These are phyloP conservation scores for Montipora cactus DNA, from an alignment of 64 coral and sea anemone genomes.

Conservation along the genomic window DNA sequence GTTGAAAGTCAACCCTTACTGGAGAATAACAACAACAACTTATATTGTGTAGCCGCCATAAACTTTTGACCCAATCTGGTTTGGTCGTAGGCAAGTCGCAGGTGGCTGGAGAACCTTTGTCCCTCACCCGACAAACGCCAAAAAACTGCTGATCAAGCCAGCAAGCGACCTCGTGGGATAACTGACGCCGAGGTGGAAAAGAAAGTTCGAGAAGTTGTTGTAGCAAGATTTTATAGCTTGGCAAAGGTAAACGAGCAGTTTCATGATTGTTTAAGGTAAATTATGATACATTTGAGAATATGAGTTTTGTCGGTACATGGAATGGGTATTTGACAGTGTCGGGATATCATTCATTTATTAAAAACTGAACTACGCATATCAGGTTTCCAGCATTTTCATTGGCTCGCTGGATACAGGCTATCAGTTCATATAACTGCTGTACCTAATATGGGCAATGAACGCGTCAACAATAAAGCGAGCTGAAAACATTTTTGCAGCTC, in stretches of 20 bases:
- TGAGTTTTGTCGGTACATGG: neutral
- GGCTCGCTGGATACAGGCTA: no score
- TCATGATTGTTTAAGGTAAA: no score
- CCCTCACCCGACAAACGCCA: constrained; percentile 35
- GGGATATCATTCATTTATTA: no score
- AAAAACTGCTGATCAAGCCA: neutral
- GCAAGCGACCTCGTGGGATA: constrained; percentile 16
- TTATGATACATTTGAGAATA: neutral
- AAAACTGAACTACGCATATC: no score
- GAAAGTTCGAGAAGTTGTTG: constrained; percentile 66
- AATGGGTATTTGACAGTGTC: neutral
- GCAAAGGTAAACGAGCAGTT: constrained; percentile 48
- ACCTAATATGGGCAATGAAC: no score
- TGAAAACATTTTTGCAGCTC: no score
- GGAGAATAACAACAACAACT: no score
- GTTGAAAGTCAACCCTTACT: no score
- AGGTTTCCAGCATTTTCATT: no score
- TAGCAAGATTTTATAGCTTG: constrained; percentile 71
- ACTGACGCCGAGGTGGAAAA: constrained; percentile 51
- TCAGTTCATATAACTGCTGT: no score
- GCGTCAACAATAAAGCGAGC: no score
- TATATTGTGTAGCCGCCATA: no score
- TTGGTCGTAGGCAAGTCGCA: constrained; percentile 38
- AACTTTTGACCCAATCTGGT: neutral
- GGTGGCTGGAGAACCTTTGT: constrained; percentile 64